Conservation (phyloP, 2,888 invertebrate species). For the Eulithis prunata region DNA sequence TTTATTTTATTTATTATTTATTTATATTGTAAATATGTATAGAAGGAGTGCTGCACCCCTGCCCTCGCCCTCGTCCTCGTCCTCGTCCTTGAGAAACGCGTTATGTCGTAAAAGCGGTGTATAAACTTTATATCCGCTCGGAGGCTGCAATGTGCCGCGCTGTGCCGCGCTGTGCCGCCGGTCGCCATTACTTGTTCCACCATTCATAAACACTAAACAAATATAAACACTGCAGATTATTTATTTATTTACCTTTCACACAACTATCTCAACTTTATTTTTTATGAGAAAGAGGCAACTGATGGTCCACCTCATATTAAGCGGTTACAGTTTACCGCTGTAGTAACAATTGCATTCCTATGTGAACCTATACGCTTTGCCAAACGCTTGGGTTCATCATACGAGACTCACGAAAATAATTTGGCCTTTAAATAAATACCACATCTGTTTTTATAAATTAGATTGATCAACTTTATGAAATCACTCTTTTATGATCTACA, state of each 20-base stretch:
- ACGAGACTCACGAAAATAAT: no score
- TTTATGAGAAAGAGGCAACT: no score
- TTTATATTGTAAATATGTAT: constrained; percentile 3
- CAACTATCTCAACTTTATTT: no score
- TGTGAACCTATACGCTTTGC: no score
- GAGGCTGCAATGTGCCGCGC: neutral
- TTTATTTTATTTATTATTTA: no score
- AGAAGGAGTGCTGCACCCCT: constrained; percentile 7
- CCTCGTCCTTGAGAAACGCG: constrained; percentile 21
- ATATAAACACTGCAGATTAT: neutral
- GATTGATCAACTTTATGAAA: neutral
- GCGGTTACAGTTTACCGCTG: no score
- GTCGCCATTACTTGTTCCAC: neutral
- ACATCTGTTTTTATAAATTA: no score
- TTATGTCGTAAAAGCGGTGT: constrained; percentile 25
- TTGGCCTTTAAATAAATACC: no score
- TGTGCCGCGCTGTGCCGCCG: constrained; percentile 1
- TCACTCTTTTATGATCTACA: constrained; percentile 2
- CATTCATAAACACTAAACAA: neutral
- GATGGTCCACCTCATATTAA: no score
- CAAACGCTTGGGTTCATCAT: no score
- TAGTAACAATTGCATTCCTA: no score
- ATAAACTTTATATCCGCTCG: constrained; percentile 16
- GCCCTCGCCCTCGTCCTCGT: constrained; percentile 23
- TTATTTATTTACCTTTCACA: no score